Evolutionary conservation across 2,113 vertebrate species (phyloP).

Genomic region (Pontoporia blainvillei): DNA sequence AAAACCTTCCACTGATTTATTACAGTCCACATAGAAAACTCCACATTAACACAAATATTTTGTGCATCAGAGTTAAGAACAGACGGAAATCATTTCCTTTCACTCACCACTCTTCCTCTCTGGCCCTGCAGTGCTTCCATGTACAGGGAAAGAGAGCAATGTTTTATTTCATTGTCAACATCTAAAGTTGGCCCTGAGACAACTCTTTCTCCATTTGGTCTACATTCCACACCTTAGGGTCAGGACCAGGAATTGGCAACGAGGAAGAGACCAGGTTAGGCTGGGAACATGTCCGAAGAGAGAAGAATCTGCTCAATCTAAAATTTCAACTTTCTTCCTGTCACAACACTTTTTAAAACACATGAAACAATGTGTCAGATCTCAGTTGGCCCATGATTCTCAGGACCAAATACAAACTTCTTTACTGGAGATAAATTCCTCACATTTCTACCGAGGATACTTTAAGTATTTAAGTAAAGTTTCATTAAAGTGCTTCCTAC

Average conservation of each 20-base stretch:
- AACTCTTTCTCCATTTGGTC: constrained; percentile 44
- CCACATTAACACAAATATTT: constrained; percentile 10
- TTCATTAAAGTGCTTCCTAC: constrained; percentile 31
- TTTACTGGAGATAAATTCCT: constrained; percentile 57
- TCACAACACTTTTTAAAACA: constrained; percentile 64
- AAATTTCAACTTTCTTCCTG: constrained; percentile 56
- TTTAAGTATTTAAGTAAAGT: constrained; percentile 32
- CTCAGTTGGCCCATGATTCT: constrained; percentile 58
- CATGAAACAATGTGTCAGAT: constrained; percentile 56
- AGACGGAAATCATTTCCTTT: constrained; percentile 50
- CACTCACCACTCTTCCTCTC: constrained; percentile 16
- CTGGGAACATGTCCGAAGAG: constrained; percentile 21
- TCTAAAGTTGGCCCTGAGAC: constrained; percentile 39
- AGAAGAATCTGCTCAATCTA: constrained; percentile 48
- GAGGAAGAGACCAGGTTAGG: constrained; percentile 28
- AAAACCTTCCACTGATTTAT: not conserved
- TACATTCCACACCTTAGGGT: constrained; percentile 65
- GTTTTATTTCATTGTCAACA: constrained; percentile 58
- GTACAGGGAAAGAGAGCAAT: constrained; percentile 34
- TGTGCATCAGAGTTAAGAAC: constrained; percentile 5
- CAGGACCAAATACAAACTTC: constrained; percentile 52
- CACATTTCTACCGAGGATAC: constrained; percentile 36
- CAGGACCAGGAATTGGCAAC: constrained; percentile 55
- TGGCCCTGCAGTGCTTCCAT: not conserved
- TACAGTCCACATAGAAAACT: not conserved